These are phyloP conservation scores for Enteromius argenteus DNA, from an alignment of 2,797 vertebrate species.

Conservation along the genomic window DNA sequence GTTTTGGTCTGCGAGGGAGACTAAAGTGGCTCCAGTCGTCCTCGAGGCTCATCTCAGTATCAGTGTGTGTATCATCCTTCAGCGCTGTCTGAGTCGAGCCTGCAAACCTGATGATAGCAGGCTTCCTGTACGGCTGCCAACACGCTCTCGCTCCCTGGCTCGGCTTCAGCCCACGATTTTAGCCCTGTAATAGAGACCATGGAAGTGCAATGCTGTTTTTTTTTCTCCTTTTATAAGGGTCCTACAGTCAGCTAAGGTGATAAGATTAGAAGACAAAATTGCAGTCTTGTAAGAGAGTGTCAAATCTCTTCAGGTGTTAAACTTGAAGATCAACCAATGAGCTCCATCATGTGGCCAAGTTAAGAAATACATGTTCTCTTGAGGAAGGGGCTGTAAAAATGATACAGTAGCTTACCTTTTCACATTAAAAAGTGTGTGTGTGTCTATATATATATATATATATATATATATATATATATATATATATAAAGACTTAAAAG, in stretches of 20 bases:
- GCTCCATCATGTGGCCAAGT: slow-evolving; percentile 41
- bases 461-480: too few species aligned
- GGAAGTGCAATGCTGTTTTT: slow-evolving; percentile 30
- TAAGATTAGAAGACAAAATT: slow-evolving; percentile 46
- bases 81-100: slow-evolving; percentile 32
- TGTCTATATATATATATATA: too few species aligned
- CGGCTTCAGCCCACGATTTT: slow-evolving; percentile 25
- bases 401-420: not conserved
- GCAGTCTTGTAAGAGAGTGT: slow-evolving; percentile 37
- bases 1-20: not conserved
- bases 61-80: slow-evolving; percentile 27
- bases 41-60: slow-evolving; percentile 21
- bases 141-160: slow-evolving; percentile 16
- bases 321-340: slow-evolving; percentile 9
- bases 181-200: slow-evolving; percentile 52
- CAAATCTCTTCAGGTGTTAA: not conserved
- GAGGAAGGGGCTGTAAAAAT: not conserved
- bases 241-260: slow-evolving; percentile 29
- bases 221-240: slow-evolving; percentile 29
- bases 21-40: slow-evolving; percentile 18
- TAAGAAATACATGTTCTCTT: not conserved
- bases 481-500: too few species aligned
- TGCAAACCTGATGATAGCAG: slow-evolving; percentile 37
- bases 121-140: slow-evolving; percentile 35
- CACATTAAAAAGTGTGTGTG: not conserved